Evolutionary conservation across 2,797 vertebrate genomes (phyloP).

Genomic region (Brotula barbata): DNA sequence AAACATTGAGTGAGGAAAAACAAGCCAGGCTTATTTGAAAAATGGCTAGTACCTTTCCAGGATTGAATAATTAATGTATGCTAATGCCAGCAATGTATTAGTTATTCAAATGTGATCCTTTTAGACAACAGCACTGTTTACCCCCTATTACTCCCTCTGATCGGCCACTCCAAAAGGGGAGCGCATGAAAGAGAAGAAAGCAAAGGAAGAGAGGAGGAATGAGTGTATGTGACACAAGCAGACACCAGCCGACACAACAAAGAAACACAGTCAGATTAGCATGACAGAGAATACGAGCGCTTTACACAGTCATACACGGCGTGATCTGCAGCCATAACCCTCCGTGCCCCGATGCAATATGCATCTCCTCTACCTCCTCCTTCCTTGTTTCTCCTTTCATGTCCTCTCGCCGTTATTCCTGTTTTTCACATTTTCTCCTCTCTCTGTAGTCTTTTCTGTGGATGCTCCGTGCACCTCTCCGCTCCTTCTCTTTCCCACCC

Average conservation of each 20-base stretch:
- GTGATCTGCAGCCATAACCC: conserved; percentile 68
- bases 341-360: conserved; percentile 62
- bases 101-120: conserved; percentile 80
- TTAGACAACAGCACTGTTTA: conserved; percentile 79
- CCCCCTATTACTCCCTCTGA: conserved; percentile 74
- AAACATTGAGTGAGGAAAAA: conserved; percentile 48
- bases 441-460: conserved; percentile 57
- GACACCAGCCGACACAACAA: conserved; percentile 71
- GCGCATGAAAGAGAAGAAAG: conserved; percentile 67
- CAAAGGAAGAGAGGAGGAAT: conserved; percentile 63
- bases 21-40: conserved; percentile 61
- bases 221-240: conserved; percentile 67
- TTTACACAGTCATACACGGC: conserved; percentile 71
- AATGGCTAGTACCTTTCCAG: conserved; percentile 65
- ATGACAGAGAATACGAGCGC: conserved; percentile 74
- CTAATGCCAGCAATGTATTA: conserved; percentile 75
- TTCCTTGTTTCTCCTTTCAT: conserved; percentile 64
- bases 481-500: conserved; percentile 69
- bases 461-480: conserved; percentile 38
- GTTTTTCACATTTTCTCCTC: conserved; percentile 36
- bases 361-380: conserved; percentile 68
- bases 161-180: conserved; percentile 72
- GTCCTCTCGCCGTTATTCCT: conserved; percentile 45
- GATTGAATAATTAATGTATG: conserved; percentile 75
- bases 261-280: conserved; percentile 72